Percentiles rank a stretch among this genome's conserved stretches.
These are phyloP conservation scores for Euura saliciscinereae DNA, from an alignment of 1,140 invertebrate genomes.

Conservation along the genomic window DNA sequence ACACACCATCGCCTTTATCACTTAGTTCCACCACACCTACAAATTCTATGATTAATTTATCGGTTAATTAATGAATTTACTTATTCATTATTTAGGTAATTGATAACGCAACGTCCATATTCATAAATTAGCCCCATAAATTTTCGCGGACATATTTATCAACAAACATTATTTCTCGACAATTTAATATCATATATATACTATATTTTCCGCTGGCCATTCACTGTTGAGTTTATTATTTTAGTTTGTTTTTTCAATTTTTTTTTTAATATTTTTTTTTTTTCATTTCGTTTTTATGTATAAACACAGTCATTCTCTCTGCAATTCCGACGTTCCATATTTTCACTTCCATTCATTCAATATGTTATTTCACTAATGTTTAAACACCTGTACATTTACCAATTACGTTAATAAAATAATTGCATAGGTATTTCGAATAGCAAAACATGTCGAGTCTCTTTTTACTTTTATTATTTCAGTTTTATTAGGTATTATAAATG, in stretches of 20 bases:
- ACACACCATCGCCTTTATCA: not conserved
- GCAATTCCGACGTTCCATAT: not conserved
- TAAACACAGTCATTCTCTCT: not conserved
- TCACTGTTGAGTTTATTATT: conserved; percentile 18
- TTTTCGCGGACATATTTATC: not conserved
- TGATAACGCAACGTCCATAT: conserved; percentile 1
- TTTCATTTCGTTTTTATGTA: not conserved
- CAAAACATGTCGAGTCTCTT: not conserved
- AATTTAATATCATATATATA: not conserved
- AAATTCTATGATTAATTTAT: not conserved
- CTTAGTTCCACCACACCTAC: not conserved
- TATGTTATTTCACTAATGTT: not conserved
- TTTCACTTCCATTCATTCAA: not conserved
- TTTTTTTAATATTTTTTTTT: conserved; percentile 15
- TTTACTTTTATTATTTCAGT: conserved; percentile 26
- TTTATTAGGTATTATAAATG: conserved; percentile 20
- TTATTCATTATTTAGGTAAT: not conserved
- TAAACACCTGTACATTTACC: conserved; percentile 7
- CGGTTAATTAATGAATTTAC: not conserved
- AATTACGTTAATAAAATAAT: not conserved
- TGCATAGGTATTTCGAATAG: not conserved
- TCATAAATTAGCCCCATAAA: not conserved
- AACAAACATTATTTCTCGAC: not conserved
- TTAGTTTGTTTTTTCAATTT: not conserved
- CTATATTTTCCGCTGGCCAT: conserved; percentile 6